Base-by-base conservation (phyloP, 2,797 vertebrate species). In the Thalassophryne amazonica region DNA sequence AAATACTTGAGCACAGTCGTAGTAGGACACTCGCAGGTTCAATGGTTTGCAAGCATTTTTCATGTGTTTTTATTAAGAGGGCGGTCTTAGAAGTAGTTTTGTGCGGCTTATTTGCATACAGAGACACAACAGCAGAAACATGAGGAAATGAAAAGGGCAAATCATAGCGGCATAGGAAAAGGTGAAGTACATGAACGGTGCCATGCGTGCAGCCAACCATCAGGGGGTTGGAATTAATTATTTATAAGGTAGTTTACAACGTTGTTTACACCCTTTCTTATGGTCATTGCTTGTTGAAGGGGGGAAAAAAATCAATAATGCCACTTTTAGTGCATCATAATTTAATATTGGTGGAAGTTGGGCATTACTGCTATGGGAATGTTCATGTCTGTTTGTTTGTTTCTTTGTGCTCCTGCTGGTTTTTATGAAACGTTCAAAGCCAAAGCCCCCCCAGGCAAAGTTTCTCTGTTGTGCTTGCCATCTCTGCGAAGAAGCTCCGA, bases 401-500 rank as follows among this genome's bases (percentile, higher is more conserved):
- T 32, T 40, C 35, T 45, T 13, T 9, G 2, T 31, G 3, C 30
- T 52, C 36, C 55, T 4, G 21, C 53, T 33, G 47, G 22, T 46
- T 41, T 52, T 79, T 71, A 55, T 60, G 51, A 65, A 81, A 69
- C 37, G 43, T 42, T 60, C 60, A 65, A 73, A 77, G 69, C 66
- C 31, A 6, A 52, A 68, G 65, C 84, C 70, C 0, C 84, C 70
- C 0, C 13, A 64, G 80, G 85, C 76, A 10, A 43, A 66, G 69
- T 64, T 82, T 55, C 70, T 81, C 54, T 67, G 76, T 68, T 73
- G 54, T 65, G 62, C 55, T 66, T 30, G 54, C 59, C 52, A 42
- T 80, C 66, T 54, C 59, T 31, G 65, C 32, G 67, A 78, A 78
- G 76, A 72, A 81, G 73, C 79, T 83, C 69, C 5, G 51, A 69